phyloP scores from a whole-genome alignment of 2,888 invertebrate genomes.

The Ophion costatus region DNA sequence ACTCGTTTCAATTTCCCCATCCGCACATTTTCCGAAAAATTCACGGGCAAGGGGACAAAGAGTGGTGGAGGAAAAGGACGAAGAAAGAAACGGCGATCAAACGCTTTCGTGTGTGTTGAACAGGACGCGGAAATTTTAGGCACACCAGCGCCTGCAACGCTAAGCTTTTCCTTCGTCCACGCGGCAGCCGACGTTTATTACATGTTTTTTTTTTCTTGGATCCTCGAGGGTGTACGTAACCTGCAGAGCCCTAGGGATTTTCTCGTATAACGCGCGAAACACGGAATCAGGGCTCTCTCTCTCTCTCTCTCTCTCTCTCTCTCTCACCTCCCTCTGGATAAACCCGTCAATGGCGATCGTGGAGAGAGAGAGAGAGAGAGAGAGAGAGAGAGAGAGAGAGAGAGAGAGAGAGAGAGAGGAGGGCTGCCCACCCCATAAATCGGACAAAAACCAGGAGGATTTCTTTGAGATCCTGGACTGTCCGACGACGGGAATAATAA shows the following conservation, averaged over 20 bases:
- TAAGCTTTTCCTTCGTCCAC: conserved; percentile 10
- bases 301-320: conserved; percentile 15
- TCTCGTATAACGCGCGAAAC: conserved; percentile 35
- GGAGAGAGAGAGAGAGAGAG: too few relatives aligned
- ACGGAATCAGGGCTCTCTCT: conserved; percentile 23
- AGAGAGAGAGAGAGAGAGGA: background rate
- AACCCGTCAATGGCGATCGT: conserved; percentile 22
- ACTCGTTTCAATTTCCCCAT: conserved; percentile 37
- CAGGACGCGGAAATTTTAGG: conserved; percentile 27
- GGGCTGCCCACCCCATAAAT: conserved; percentile 52
- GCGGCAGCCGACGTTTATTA: conserved; percentile 56
- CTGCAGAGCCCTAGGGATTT: conserved; percentile 50
- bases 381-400: background rate
- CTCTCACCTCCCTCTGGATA: conserved; percentile 1
- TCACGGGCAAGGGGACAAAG: background rate
- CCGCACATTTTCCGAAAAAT: conserved; percentile 2
- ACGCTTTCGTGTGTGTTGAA: conserved; percentile 12
- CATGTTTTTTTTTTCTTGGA: conserved; percentile 53
- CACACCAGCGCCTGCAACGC: conserved; percentile 18
- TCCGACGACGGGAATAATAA: conserved; percentile 45
- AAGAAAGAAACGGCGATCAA: background rate
- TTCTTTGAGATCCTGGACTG: conserved; percentile 54
- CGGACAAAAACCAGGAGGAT: conserved; percentile 44
- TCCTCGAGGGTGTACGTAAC: conserved; percentile 59
- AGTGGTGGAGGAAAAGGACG: background rate